Percentiles rank a stretch among this genome's conserved stretches.
phyloP scores from a whole-genome alignment of 2,888 invertebrate species.

The Pantelozetes paolii region DNA sequence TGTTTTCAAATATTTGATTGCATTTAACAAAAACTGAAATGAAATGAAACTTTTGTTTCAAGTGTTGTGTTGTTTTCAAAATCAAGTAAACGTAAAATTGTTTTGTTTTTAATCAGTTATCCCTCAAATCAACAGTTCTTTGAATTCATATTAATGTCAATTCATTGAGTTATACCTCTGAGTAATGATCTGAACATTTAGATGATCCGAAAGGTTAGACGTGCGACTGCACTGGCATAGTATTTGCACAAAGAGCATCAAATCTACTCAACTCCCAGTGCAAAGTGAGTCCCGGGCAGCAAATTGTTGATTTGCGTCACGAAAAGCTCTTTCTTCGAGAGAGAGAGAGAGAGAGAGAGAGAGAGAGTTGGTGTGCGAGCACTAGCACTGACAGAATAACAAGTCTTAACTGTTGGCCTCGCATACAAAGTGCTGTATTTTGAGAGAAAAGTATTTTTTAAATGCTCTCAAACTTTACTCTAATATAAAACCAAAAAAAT shows the following conservation, averaged over 20 bases:
- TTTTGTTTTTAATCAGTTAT: not conserved
- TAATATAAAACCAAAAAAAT: not conserved
- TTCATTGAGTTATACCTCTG: not conserved
- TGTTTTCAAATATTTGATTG: no score
- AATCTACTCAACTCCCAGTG: not conserved
- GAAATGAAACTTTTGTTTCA: not conserved
- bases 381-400: not conserved
- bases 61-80: not conserved
- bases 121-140: not conserved
- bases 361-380: slow-evolving; percentile 11
- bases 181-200: not conserved
- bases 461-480: not conserved
- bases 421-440: slow-evolving; percentile 5
- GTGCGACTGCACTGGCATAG: not conserved
- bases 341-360: no score
- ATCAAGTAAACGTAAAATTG: not conserved
- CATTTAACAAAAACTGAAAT: not conserved
- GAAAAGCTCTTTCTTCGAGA: not conserved
- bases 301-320: slow-evolving; percentile 35
- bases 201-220: not conserved
- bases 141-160: not conserved
- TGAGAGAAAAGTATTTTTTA: slow-evolving; percentile 15
- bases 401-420: slow-evolving; percentile 13
- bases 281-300: not conserved
- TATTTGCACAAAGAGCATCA: not conserved